These are phyloP conservation scores for Schizopygopsis malacanthus DNA, from an alignment of 2,797 vertebrate genomes.

Conservation along the genomic window DNA sequence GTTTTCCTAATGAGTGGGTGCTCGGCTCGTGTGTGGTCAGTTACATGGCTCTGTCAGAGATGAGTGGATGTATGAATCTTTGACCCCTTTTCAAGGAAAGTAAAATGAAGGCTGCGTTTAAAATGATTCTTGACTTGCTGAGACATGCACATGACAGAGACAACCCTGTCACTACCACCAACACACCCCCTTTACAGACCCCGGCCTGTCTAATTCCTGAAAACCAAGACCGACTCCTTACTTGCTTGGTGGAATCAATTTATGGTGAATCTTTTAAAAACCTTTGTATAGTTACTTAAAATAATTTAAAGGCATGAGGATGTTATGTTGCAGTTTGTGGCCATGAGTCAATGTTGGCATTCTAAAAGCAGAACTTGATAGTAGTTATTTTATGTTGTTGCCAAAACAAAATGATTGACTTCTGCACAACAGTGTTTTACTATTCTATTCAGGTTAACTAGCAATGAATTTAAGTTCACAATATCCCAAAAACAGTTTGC, in stretches of 20 bases:
- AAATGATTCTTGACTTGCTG: conserved; percentile 47
- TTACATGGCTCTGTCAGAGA: conserved; percentile 10
- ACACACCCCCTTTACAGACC: conserved; percentile 32
- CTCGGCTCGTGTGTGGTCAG: conserved; percentile 27
- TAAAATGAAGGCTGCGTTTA: conserved; percentile 3
- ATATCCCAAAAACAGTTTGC: background rate
- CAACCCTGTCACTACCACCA: conserved; percentile 45
- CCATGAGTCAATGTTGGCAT: background rate
- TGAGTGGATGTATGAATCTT: conserved; percentile 2
- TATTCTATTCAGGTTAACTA: background rate
- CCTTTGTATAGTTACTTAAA: background rate
- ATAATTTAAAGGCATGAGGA: background rate
- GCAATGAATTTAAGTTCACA: background rate
- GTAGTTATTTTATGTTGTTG: conserved; percentile 1
- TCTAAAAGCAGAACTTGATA: conserved; percentile 24
- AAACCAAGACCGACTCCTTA: background rate
- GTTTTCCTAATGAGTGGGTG: background rate
- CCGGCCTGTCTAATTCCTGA: conserved; percentile 8
- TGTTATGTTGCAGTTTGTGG: background rate
- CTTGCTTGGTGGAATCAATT: background rate
- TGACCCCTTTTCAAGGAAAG: conserved; percentile 21
- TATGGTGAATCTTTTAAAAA: conserved; percentile 4
- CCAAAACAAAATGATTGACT: background rate
- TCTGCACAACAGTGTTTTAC: background rate
- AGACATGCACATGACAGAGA: conserved; percentile 46